Conservation (phyloP, 1,140 invertebrate genomes). For the Drosophila pruinosa region DNA sequence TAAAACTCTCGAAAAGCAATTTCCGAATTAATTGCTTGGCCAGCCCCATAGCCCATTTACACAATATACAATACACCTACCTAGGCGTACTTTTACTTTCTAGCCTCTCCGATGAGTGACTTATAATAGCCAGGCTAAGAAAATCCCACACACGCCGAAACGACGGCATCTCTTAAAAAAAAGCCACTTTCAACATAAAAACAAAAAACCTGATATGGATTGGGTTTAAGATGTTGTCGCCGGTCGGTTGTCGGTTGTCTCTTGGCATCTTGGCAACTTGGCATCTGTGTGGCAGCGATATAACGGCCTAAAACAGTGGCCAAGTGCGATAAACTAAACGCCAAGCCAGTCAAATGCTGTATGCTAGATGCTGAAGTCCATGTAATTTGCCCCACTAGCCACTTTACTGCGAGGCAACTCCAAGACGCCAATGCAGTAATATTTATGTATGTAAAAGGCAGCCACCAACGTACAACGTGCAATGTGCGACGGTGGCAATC, state of each 20-base stretch:
- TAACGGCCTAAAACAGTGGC: slow-evolving; percentile 56
- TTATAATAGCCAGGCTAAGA: slow-evolving; percentile 10
- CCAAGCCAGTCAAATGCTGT: slow-evolving; percentile 45
- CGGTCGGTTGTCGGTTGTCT: slow-evolving; percentile 25
- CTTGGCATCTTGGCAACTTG: slow-evolving; percentile 20
- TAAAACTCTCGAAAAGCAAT: slow-evolving; percentile 48
- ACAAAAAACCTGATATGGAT: slow-evolving; percentile 60
- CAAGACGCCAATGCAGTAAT: slow-evolving; percentile 27
- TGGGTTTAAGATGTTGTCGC: slow-evolving; percentile 52
- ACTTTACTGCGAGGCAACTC: slow-evolving; percentile 2
- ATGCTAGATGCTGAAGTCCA: slow-evolving; percentile 32
- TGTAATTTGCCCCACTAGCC: slow-evolving; percentile 56
- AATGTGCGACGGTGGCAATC: slow-evolving; percentile 50
- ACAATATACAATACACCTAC: slow-evolving; percentile 29
- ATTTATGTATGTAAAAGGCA: slow-evolving; percentile 47
- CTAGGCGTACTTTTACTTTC: slow-evolving; percentile 61
- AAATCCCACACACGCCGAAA: slow-evolving; percentile 51
- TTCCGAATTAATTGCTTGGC: slow-evolving; percentile 56
- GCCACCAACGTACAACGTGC: slow-evolving; percentile 8
- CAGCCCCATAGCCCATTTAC: slow-evolving; percentile 39
- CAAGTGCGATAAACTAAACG: slow-evolving; percentile 64
- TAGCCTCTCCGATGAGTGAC: slow-evolving; percentile 29
- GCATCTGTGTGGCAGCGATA: slow-evolving; percentile 15
- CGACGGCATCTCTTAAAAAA: slow-evolving; percentile 17
- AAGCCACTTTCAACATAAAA: slow-evolving; percentile 36